A percentile compares a stretch with the other conserved stretches of the same genome.
phyloP scores from a whole-genome alignment of 2,888 invertebrate species.

The Ochlodes sylvanus region DNA sequence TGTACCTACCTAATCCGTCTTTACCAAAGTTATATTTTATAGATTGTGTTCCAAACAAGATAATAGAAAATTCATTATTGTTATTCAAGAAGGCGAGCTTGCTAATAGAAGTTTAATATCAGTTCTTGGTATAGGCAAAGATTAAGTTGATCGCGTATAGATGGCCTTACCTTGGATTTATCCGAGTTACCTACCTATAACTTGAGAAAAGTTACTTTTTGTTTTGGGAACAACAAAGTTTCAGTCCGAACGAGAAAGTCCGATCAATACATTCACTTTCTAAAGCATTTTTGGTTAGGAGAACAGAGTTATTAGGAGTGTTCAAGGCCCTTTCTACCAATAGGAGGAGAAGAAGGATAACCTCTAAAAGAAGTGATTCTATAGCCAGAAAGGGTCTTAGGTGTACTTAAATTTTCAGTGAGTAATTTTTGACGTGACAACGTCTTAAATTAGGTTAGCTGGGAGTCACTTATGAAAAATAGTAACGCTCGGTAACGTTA shows the following conservation, averaged over 20 bases:
- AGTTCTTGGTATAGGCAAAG: not conserved
- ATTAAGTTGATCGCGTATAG: not conserved
- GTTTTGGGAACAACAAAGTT: not conserved
- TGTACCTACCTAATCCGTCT: no score
- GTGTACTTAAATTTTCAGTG: no score
- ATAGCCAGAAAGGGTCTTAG: no score
- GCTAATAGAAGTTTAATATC: not conserved
- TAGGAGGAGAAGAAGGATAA: no score
- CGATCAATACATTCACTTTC: conserved; percentile 9
- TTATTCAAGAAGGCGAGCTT: not conserved
- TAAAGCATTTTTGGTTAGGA: not conserved
- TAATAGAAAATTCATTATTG: not conserved
- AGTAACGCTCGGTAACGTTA: no score
- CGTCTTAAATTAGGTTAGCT: no score
- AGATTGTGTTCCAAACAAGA: not conserved
- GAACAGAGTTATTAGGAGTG: not conserved
- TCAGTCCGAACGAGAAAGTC: no score
- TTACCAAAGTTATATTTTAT: no score
- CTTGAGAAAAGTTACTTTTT: not conserved
- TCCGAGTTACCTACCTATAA: not conserved
- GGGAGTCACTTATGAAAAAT: no score
- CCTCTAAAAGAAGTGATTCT: no score
- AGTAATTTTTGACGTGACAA: no score
- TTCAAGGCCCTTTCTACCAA: no score
- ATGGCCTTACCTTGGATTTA: not conserved